A percentile compares a stretch with the other conserved stretches of the same genome.
Evolutionary conservation across 2,888 invertebrate species (phyloP).

Genomic region (Drosophila affinis): DNA sequence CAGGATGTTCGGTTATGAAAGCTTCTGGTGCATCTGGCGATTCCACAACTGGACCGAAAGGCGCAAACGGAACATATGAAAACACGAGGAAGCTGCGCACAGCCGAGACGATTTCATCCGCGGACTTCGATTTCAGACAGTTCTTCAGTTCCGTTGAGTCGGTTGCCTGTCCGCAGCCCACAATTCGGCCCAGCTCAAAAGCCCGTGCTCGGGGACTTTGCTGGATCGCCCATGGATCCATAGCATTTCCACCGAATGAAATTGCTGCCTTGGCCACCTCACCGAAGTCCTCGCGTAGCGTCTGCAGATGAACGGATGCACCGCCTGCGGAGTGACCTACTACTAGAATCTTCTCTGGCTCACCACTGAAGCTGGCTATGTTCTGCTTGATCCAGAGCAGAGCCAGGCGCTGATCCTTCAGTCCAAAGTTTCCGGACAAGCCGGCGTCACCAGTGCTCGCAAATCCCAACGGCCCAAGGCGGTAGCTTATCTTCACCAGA

Average conservation of each 20-base stretch:
- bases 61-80: constrained; percentile 88
- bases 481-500: constrained; percentile 88
- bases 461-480: constrained; percentile 90
- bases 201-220: constrained; percentile 86
- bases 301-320: constrained; percentile 90
- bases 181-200: constrained; percentile 85
- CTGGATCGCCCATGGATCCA: constrained; percentile 87
- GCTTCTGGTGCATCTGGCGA: constrained; percentile 84
- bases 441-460: constrained; percentile 89
- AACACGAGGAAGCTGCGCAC: constrained; percentile 83
- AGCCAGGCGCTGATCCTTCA: constrained; percentile 64
- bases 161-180: constrained; percentile 87
- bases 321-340: constrained; percentile 90
- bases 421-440: constrained; percentile 84
- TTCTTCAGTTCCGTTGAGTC: constrained; percentile 86
- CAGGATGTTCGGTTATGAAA: constrained; percentile 88
- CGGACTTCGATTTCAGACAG: constrained; percentile 87
- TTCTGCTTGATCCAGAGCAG: constrained; percentile 54
- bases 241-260: constrained; percentile 88
- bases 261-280: constrained; percentile 55
- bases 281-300: constrained; percentile 85
- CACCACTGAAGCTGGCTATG: constrained; percentile 82
- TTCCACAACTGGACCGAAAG: constrained; percentile 90
- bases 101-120: constrained; percentile 86
- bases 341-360: constrained; percentile 87